phyloP scores from a whole-genome alignment of 2,113 vertebrate species.

The Xenus cinereus region DNA sequence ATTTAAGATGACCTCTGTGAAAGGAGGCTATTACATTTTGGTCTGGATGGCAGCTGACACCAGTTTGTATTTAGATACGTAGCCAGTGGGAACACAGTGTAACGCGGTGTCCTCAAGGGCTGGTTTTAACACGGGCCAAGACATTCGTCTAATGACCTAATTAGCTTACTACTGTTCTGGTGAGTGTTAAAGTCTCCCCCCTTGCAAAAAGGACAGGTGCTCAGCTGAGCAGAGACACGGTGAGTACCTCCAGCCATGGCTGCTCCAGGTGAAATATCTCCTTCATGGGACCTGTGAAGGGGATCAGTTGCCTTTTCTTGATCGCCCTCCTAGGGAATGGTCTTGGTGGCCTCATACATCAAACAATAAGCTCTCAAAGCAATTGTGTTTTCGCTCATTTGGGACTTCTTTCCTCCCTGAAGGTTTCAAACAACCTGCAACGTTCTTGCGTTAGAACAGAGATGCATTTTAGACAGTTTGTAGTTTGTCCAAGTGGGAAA shows the following conservation, averaged over 20 bases:
- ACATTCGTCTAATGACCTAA: slow-evolving; percentile 71
- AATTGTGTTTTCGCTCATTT: slow-evolving; percentile 4
- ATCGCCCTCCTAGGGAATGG: slow-evolving; percentile 62
- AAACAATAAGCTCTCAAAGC: slow-evolving; percentile 46
- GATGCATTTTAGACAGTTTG: slow-evolving; percentile 36
- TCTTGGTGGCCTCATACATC: slow-evolving; percentile 22
- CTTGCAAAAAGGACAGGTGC: not conserved
- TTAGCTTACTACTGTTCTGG: slow-evolving; percentile 68
- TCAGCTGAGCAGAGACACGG: slow-evolving; percentile 31
- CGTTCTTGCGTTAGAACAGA: slow-evolving; percentile 47
- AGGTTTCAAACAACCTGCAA: slow-evolving; percentile 47
- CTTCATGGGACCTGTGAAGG: slow-evolving; percentile 64
- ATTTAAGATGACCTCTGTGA: slow-evolving; percentile 78
- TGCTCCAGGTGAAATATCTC: slow-evolving; percentile 67
- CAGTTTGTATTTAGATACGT: slow-evolving; percentile 78
- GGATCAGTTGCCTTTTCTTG: slow-evolving; percentile 67
- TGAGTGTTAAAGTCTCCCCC: not conserved
- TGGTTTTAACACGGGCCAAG: slow-evolving; percentile 76
- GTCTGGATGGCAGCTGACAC: slow-evolving; percentile 81
- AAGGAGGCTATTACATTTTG: slow-evolving; percentile 73
- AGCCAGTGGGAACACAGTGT: slow-evolving; percentile 76
- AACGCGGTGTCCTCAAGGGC: slow-evolving; percentile 78
- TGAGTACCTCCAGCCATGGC: slow-evolving; percentile 54
- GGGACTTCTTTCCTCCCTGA: not conserved
- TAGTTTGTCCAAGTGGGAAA: slow-evolving; percentile 56